Base-by-base conservation (phyloP, 2,113 vertebrate genomes). In the Plectropomus leopardus region DNA sequence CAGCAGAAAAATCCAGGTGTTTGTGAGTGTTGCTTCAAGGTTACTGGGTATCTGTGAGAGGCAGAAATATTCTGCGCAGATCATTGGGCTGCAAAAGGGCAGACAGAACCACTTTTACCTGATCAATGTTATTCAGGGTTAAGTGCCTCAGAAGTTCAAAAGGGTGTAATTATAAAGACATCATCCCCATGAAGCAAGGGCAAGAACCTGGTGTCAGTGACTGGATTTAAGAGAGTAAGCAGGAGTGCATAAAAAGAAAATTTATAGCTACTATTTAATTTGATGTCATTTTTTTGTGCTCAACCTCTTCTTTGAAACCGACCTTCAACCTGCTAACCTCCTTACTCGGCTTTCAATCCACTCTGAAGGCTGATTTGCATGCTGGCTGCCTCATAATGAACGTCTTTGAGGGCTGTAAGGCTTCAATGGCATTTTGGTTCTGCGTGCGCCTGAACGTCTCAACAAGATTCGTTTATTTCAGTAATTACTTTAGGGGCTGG, bases 341-440 rank as follows among this genome's bases (percentile, higher is more conserved):
- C 32, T 53, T 58, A 42, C 48, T 72, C 64, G 34, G 40, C 66
- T 78, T 65, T 70, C 65, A 59, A 65, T 85, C 36, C 34, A 21
- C 44, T 82, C 76, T 44, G 16, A 48, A 34, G 61, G 7, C 78
- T 85, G 66, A 84, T 90, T 88, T 89, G 80, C 78, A 86, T 83
- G 76, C 77, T 5, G 21, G 36, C 79, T 57, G 42, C 26, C 64
- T 81, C 48, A 77, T 82, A 82, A 89, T 80, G 79, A 85, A 81
- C 3, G 60, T 78, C 64, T 89, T 54, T 82, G 67, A 72, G 72
- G 54, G 70, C 60, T 78, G 76, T 54, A 44, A 80, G 77, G 64
- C 70, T 50, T 68, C 78, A 47, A 16, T 84, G 71, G 60, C 67
- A 70, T 84, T 88, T 82, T 71, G 34, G 9, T 77, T 76, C 51